Evolutionary conservation across 2,888 invertebrate species (phyloP), one percentile per base, ranked within the genome.

Genomic region (Yponomeuta evonymella): DNA sequence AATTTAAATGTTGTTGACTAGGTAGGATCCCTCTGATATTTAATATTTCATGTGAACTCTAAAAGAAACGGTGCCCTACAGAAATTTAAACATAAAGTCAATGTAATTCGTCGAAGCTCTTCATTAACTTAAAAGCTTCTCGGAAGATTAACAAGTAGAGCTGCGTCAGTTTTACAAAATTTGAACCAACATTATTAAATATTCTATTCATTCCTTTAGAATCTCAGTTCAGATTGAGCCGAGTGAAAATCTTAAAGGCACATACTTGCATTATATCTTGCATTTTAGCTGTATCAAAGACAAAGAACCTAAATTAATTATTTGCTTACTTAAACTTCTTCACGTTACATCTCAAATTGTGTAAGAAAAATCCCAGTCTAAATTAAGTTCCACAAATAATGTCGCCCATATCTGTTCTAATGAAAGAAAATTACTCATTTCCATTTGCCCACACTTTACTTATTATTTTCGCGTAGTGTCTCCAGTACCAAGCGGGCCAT

Each of bases 71-170:
- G 79, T 83, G 83, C 78, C 81, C 76, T 76, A 77, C 73, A 64
- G n/a, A 30, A 10, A 64, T 64, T 67, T 43, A 77, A 79, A 79
- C 80, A 82, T 79, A 81, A 79, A 87, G 88, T 88, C 88, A 87
- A 91, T 90, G 88, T 82, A 75, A 86, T 84, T 89, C 84, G 87
- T 86, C 81, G 86, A 87, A 89, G 83, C 87, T 84, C 83, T 90
- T 92, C 91, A 90, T 92, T 90, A 90, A 87, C 85, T 89, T 92
- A 89, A 91, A 90, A 91, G 91, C 88, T 85, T 89, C 89, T 90
- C 83, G 87, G 88, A 87, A 89, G 89, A 88, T 84, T 86, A 89
- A 90, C 87, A 90, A 90, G 89, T 81, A n/a, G 62, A 84, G 88
- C 88, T 87, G 87, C 88, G 87, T 89, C 89, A 89, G 89, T 88